Conservation (phyloP, 2,797 vertebrate genomes). For the Leptodactylus fallax region DNA sequence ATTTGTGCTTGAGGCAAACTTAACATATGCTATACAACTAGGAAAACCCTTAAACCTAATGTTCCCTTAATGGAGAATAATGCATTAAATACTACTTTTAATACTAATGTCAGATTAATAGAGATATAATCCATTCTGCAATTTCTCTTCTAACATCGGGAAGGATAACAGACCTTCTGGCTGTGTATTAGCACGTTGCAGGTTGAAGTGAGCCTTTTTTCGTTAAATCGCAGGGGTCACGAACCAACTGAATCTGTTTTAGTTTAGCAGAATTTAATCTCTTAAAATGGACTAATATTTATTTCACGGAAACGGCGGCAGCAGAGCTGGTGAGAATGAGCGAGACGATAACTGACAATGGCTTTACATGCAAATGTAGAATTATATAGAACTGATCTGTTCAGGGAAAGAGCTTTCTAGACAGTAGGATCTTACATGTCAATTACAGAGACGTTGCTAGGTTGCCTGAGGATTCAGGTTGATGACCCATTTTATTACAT, state of each 20-base stretch:
- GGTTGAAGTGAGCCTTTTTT: conserved; percentile 74
- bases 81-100: conserved; percentile 82
- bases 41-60: conserved; percentile 68
- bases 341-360: conserved; percentile 42
- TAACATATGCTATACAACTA: conserved; percentile 74
- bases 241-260: conserved; percentile 75
- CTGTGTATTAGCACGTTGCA: conserved; percentile 81
- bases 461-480: neutral
- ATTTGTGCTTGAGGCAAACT: conserved; percentile 46
- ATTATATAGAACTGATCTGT: conserved; percentile 5
- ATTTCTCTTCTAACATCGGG: conserved; percentile 68
- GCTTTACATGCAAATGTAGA: neutral
- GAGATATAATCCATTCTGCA: conserved; percentile 78
- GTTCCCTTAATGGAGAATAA: conserved; percentile 74
- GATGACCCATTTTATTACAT: neutral
- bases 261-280: conserved; percentile 78
- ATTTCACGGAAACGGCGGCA: conserved; percentile 60
- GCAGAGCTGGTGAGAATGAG: conserved; percentile 68
- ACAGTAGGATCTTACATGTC: neutral
- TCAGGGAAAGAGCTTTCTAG: neutral
- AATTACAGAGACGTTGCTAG: neutral
- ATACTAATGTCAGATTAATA: conserved; percentile 85
- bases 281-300: conserved; percentile 66
- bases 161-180: conserved; percentile 79
- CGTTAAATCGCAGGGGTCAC: conserved; percentile 76